Conservation (phyloP, 2,797 vertebrate genomes). For the Cynopterus sphinx region DNA sequence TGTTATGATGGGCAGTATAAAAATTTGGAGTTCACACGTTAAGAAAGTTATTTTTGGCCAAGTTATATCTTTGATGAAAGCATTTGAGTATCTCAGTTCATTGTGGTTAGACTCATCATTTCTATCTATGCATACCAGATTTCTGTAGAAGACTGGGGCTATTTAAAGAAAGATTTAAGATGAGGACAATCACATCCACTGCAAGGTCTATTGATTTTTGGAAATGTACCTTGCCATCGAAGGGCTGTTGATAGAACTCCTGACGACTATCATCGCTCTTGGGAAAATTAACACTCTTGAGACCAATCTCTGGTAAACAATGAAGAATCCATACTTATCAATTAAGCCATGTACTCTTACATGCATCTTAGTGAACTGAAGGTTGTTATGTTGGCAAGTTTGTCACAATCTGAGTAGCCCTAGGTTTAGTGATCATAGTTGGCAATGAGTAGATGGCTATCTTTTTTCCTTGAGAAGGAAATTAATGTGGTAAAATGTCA, state of each 20-base stretch:
- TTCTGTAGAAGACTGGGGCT: neutral
- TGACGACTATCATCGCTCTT: neutral
- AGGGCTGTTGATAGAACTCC: neutral
- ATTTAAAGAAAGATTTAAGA: constrained; percentile 25
- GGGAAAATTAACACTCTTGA: neutral
- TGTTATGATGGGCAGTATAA: neutral
- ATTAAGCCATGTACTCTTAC: neutral
- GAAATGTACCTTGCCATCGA: neutral
- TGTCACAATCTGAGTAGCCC: neutral
- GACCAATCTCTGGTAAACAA: neutral
- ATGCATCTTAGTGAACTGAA: neutral
- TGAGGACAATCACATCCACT: neutral
- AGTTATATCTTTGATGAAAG: neutral
- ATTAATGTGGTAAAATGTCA: constrained; percentile 21
- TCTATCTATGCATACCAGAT: neutral
- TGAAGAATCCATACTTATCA: neutral
- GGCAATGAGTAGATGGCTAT: neutral
- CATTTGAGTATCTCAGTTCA: neutral
- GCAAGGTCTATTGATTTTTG: neutral
- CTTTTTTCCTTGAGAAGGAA: constrained; percentile 1
- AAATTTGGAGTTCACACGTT: neutral
- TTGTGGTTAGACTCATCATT: neutral
- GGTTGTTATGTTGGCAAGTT: neutral
- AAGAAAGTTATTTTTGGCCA: constrained; percentile 34
- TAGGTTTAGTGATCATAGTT: neutral